Evolutionary conservation across 1,140 invertebrate genomes (phyloP), one percentile per base, ranked within the genome.

Genomic region (Potamilus streckersoni): DNA sequence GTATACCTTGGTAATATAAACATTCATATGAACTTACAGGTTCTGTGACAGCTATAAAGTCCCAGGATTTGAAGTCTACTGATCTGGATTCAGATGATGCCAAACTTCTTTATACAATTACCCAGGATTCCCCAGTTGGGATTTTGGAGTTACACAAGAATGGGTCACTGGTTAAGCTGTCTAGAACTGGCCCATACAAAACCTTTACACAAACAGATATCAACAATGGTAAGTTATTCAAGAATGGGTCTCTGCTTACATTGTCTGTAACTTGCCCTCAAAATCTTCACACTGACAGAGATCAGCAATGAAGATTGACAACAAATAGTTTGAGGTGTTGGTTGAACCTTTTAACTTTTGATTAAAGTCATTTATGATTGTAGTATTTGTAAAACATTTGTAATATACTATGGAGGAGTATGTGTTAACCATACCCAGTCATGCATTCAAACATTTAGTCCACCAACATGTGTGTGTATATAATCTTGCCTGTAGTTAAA

Each of bases 31-130:
- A 49, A 49, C 38, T 81, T 79, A 55, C 59, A 86, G 85, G 83
- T 23, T 80, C 85, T 58, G 74, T 49, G 20, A 80, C 80, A n/a
- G 67, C 69, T 14, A 81, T 87, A 2, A 83, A 69, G 19, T 76
- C 76, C 0, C 49, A 72, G 20, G 81, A 83, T 60, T 74, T 89
- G n/a, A 74, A 71, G 61, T 82, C 86, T 14, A 87, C 86, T 20
- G 88, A 89, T 77, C 71, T 89, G 20, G 88, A 89, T 66, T 88
- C 86, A 31, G 85, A 88, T 59, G 86, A 88, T 70, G 58, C 65
- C 4, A 70, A 80, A 31, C 78, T 89, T 19, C 78, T 75, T 11
- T 89, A 84, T 79, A 88, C 83, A 14, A 65, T 89, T 15, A 85
- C 78, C 19, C 70, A 80, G 23, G 83, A 86, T 64, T 80, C 85